Conservation (phyloP, 2,888 invertebrate species). For the Orthosia cruda region DNA sequence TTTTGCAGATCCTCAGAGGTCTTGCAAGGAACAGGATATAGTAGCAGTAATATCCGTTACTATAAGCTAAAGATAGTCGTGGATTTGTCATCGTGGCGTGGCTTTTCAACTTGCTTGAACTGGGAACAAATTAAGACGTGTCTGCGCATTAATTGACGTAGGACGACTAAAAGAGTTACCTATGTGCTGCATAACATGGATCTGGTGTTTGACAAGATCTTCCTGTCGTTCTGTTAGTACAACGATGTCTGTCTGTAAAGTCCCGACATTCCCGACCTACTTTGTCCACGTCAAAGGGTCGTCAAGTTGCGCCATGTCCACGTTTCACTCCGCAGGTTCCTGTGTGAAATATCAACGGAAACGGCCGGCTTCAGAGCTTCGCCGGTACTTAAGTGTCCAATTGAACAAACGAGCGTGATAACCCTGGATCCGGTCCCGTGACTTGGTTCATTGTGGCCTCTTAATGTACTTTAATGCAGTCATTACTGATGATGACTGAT, state of each 20-base stretch:
- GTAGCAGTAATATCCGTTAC: not conserved
- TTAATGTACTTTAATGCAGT: constrained; percentile 70
- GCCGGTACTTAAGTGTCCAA: constrained; percentile 85
- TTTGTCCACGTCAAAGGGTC: constrained; percentile 25
- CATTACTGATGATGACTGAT: constrained; percentile 61
- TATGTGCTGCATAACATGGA: constrained; percentile 8
- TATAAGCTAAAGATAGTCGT: constrained; percentile 1
- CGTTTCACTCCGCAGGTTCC: constrained; percentile 72
- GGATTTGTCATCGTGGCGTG: not conserved
- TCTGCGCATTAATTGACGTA: constrained; percentile 25
- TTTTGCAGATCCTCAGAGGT: constrained; percentile 42
- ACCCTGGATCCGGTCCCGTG: constrained; percentile 88
- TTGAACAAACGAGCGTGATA: constrained; percentile 89
- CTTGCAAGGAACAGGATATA: constrained; percentile 8
- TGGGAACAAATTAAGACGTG: constrained; percentile 1
- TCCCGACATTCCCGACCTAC: constrained; percentile 29
- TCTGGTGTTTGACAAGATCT: constrained; percentile 16
- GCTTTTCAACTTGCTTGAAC: not conserved
- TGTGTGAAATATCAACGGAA: constrained; percentile 86
- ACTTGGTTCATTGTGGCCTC: constrained; percentile 77
- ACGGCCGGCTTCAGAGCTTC: constrained; percentile 82
- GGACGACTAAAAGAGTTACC: not conserved
- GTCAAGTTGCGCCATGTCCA: constrained; percentile 57
- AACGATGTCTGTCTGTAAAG: not conserved
- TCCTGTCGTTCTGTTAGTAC: not conserved